Conservation (phyloP, 2,888 invertebrate genomes). For the Aphodius sticticus region DNA sequence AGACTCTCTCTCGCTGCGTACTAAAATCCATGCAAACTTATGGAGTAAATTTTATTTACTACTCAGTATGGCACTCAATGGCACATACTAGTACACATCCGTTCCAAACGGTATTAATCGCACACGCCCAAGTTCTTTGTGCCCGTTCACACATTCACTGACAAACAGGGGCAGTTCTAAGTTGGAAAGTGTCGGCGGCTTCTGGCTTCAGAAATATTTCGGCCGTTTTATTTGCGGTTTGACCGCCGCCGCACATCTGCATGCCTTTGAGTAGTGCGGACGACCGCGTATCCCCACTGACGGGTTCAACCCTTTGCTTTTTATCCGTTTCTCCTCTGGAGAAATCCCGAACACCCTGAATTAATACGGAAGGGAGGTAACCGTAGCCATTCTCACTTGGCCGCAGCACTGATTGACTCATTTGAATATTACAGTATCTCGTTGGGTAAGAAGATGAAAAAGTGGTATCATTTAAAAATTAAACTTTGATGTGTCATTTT, state of each 20-base stretch:
- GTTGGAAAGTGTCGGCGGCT: background rate
- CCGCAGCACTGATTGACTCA: background rate
- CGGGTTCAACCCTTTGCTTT: background rate
- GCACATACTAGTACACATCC: no score
- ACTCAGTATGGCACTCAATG: no score
- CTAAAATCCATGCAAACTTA: no score
- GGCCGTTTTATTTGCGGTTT: background rate
- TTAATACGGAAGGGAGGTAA: background rate
- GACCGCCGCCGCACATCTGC: background rate
- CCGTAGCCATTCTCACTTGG: background rate
- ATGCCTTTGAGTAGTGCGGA: background rate
- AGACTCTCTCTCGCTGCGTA: no score
- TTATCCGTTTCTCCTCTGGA: background rate
- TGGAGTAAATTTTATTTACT: no score
- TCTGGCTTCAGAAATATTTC: background rate
- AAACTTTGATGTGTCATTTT: no score
- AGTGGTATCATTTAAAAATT: no score
- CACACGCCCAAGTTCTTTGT: no score
- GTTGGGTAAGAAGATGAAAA: background rate
- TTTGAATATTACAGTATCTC: background rate
- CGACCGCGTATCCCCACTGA: background rate
- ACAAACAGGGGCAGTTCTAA: background rate
- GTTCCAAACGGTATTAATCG: no score
- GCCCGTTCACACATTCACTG: background rate
- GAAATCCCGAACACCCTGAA: background rate